Conservation (phyloP, 2,113 vertebrate species). For the Sardina pilchardus region DNA sequence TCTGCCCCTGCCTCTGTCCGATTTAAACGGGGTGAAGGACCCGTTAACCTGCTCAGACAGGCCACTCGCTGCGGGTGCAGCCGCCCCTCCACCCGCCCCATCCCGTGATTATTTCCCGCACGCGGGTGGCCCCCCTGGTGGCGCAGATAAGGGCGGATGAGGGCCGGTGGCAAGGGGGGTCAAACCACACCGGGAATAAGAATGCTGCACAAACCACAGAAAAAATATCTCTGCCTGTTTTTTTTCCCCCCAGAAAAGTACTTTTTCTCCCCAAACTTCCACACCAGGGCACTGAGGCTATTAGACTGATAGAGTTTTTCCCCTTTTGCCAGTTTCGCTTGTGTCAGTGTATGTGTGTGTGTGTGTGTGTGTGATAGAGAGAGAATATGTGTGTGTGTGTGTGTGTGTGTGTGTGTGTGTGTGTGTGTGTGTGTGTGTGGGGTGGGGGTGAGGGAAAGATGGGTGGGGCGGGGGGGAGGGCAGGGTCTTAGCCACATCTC, state of each 20-base stretch:
- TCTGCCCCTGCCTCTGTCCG: conserved; percentile 56
- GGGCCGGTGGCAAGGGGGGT: conserved; percentile 67
- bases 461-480: conserved; percentile 28
- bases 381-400: conserved; percentile 4
- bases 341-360: conserved; percentile 21
- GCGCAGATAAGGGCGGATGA: conserved; percentile 67
- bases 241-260: conserved; percentile 55
- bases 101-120: conserved; percentile 66
- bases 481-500: conserved; percentile 71
- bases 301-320: conserved; percentile 74
- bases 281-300: conserved; percentile 63
- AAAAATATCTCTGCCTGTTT: conserved; percentile 28
- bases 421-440: conserved; percentile 4
- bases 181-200: conserved; percentile 64
- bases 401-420: conserved; percentile 3
- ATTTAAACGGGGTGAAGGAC: conserved; percentile 58
- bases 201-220: conserved; percentile 41
- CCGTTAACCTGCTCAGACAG: conserved; percentile 61
- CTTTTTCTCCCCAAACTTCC: conserved; percentile 64
- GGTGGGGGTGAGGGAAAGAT: background rate
- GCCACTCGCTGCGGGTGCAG: conserved; percentile 43
- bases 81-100: conserved; percentile 53
- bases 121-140: conserved; percentile 60
- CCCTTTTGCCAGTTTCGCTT: conserved; percentile 58
- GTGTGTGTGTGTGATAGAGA: background rate